These are phyloP conservation scores for Drosophila incognita DNA, from an alignment of 2,888 invertebrate species.

Conservation along the genomic window DNA sequence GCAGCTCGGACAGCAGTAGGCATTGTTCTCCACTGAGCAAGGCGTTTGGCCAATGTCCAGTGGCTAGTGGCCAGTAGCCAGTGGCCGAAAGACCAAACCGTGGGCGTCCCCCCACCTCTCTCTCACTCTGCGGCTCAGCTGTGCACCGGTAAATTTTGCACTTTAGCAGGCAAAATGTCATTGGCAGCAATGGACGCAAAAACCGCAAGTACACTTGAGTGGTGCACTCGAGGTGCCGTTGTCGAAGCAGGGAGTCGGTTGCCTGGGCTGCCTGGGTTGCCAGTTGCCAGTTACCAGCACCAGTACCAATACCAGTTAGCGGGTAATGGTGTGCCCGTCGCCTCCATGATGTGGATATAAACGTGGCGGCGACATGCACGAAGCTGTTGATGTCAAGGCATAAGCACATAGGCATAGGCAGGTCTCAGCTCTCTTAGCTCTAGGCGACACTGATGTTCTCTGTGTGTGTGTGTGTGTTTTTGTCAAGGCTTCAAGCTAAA, in stretches of 20 bases:
- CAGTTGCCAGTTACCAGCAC: slow-evolving; percentile 4
- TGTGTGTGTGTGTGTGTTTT: slow-evolving; percentile 25
- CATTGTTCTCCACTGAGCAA: slow-evolving; percentile 72
- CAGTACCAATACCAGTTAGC: neutral
- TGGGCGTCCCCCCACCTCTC: slow-evolving; percentile 37
- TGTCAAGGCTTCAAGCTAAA: slow-evolving; percentile 74
- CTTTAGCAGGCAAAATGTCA: slow-evolving; percentile 83
- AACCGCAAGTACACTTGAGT: slow-evolving; percentile 82
- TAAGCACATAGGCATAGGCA: slow-evolving; percentile 53
- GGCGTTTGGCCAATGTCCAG: slow-evolving; percentile 47
- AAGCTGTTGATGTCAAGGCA: slow-evolving; percentile 76
- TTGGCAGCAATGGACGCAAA: slow-evolving; percentile 83
- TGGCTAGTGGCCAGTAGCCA: slow-evolving; percentile 33
- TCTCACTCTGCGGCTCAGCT: slow-evolving; percentile 42
- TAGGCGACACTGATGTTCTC: slow-evolving; percentile 31
- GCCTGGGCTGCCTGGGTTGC: slow-evolving; percentile 1
- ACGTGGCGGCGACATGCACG: slow-evolving; percentile 79
- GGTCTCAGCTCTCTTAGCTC: slow-evolving; percentile 39
- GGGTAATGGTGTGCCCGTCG: neutral
- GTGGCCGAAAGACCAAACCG: slow-evolving; percentile 11
- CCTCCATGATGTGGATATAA: slow-evolving; percentile 63
- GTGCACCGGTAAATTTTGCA: slow-evolving; percentile 82
- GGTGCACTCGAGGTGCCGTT: slow-evolving; percentile 82
- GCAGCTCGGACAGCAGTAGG: slow-evolving; percentile 53
- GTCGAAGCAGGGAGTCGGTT: slow-evolving; percentile 38